Evolutionary conservation across 2,113 vertebrate genomes (phyloP).

Genomic region (Gymnobelideus leadbeateri): DNA sequence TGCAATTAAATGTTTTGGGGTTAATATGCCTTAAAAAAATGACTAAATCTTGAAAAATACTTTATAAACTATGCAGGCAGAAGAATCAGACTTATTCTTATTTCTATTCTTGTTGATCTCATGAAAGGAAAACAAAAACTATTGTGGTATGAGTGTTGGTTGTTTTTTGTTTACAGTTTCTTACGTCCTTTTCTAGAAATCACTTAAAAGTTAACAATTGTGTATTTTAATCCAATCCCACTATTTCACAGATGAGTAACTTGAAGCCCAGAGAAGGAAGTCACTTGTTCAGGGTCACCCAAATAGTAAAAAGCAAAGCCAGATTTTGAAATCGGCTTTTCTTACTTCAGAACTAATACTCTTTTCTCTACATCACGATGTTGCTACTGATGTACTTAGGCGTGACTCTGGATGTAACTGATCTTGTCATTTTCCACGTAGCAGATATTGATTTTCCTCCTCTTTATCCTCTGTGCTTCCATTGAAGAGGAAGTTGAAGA

Average conservation of each 20-base stretch:
- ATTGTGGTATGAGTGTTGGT: neutral
- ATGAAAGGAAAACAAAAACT: neutral
- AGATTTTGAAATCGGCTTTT: neutral
- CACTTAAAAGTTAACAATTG: neutral
- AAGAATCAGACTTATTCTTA: neutral
- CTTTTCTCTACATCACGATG: neutral
- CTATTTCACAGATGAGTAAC: neutral
- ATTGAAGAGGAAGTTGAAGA: neutral
- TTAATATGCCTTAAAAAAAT: neutral
- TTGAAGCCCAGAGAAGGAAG: neutral
- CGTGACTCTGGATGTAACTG: neutral
- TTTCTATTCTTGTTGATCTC: neutral
- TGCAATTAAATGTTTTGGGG: neutral
- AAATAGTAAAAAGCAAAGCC: neutral
- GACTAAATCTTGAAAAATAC: neutral
- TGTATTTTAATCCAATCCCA: neutral
- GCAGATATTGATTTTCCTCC: neutral
- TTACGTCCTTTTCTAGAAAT: neutral
- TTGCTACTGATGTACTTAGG: neutral
- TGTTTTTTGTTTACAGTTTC: neutral
- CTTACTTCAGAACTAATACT: neutral
- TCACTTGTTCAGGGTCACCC: neutral
- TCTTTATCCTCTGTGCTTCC: neutral
- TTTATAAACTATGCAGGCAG: neutral
- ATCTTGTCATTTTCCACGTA: neutral